phyloP scores from a whole-genome alignment of 2,888 invertebrate genomes.

The Tipula confusa region DNA sequence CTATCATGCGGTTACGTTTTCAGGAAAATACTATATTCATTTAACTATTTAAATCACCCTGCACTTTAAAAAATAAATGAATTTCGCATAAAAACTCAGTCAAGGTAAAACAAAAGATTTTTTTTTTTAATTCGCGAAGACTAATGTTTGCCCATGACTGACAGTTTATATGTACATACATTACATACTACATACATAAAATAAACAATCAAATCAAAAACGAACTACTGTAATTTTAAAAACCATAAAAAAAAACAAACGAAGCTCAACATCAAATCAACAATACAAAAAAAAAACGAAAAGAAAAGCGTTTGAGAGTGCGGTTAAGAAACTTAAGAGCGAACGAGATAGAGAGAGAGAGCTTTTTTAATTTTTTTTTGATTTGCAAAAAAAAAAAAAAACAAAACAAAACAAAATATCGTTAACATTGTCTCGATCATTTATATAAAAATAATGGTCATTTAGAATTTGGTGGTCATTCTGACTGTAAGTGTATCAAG shows the following conservation, averaged over 20 bases:
- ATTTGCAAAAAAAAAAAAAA: neutral
- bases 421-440: conserved; percentile 12
- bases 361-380: neutral
- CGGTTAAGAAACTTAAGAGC: neutral
- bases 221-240: neutral
- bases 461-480: conserved; percentile 20
- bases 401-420: neutral
- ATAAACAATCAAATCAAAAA: neutral
- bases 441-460: conserved; percentile 3
- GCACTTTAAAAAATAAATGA: too few relatives aligned
- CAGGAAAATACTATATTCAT: neutral
- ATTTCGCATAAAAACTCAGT: neutral
- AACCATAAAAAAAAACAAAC: neutral
- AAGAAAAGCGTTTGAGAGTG: conserved; percentile 14
- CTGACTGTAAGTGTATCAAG: neutral
- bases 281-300: too few relatives aligned
- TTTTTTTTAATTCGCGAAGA: neutral
- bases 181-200: neutral
- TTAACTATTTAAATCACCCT: neutral
- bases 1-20: too few relatives aligned
- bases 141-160: conserved; percentile 15
- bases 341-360: neutral
- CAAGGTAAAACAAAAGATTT: neutral
- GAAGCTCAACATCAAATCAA: neutral
- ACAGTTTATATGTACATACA: neutral